phyloP scores from a whole-genome alignment of 2,113 vertebrate genomes.

The Aspiorhynchus laticeps region DNA sequence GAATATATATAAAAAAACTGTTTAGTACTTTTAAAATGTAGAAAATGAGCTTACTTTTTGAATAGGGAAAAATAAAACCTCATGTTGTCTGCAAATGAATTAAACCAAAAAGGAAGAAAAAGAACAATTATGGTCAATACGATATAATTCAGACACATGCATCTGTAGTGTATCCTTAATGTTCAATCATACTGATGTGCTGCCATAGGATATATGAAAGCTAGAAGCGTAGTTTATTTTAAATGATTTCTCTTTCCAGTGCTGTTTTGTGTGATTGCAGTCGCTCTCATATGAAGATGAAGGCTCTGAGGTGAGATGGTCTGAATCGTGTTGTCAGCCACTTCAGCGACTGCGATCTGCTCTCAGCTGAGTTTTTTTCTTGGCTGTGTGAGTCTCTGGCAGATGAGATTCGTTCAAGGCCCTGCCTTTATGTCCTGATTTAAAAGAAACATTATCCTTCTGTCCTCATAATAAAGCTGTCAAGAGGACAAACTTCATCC shows the following conservation, averaged over 20 bases:
- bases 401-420: conserved; percentile 31
- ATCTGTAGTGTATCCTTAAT: background rate
- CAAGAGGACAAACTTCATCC: conserved; percentile 2
- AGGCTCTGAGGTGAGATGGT: background rate
- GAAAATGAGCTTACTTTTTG: background rate
- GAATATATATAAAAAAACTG: too few species aligned
- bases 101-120: too few species aligned
- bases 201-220: background rate
- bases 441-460: conserved; percentile 15
- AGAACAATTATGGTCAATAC: too few species aligned
- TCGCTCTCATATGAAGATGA: background rate
- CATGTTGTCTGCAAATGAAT: too few species aligned
- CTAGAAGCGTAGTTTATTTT: background rate
- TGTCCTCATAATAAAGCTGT: conserved; percentile 46
- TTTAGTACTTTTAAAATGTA: too few species aligned
- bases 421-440: conserved; percentile 30
- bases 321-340: background rate
- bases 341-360: background rate
- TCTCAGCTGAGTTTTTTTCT: background rate
- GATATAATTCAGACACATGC: background rate
- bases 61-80: too few species aligned
- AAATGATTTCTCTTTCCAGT: background rate
- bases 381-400: background rate
- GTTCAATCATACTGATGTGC: background rate
- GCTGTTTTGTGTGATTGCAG: background rate